Percentiles rank a stretch among this genome's conserved stretches.
Evolutionary conservation across 2,113 vertebrate species (phyloP).

Genomic region (Scopus umbretta): DNA sequence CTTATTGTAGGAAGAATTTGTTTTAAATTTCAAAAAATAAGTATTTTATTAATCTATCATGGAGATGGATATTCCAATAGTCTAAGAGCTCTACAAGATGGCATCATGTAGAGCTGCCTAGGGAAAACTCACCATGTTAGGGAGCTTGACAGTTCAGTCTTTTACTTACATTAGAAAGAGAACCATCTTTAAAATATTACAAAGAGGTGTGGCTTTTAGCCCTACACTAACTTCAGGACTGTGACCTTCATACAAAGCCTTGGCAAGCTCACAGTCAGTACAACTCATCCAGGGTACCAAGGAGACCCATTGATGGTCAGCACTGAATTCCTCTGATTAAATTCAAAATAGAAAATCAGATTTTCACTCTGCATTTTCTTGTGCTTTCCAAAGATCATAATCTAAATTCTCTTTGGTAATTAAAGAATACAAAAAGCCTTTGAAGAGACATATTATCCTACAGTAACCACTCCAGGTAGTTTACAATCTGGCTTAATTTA

Average conservation of each 20-base stretch:
- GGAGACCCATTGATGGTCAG: background rate
- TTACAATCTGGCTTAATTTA: background rate
- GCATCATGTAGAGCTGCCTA: background rate
- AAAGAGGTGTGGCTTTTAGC: background rate
- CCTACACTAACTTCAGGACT: background rate
- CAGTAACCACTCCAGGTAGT: background rate
- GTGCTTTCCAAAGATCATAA: background rate
- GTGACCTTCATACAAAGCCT: background rate
- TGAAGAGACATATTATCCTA: background rate
- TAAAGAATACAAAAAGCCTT: background rate
- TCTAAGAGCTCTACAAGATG: background rate
- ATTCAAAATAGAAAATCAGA: background rate
- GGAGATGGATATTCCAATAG: background rate
- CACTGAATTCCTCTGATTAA: background rate
- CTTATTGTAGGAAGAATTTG: background rate
- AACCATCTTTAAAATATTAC: background rate
- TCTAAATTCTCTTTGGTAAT: background rate
- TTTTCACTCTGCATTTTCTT: background rate
- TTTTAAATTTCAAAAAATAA: background rate
- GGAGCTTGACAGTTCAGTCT: background rate
- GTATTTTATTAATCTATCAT: background rate
- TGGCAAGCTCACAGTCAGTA: background rate
- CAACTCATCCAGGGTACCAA: background rate
- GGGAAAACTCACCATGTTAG: background rate
- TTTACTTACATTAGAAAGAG: background rate